A percentile compares a stretch with the other conserved stretches of the same genome.
These are phyloP conservation scores for Pyrrhura leucotis DNA, from an alignment of 2,797 vertebrate species.

Conservation along the genomic window DNA sequence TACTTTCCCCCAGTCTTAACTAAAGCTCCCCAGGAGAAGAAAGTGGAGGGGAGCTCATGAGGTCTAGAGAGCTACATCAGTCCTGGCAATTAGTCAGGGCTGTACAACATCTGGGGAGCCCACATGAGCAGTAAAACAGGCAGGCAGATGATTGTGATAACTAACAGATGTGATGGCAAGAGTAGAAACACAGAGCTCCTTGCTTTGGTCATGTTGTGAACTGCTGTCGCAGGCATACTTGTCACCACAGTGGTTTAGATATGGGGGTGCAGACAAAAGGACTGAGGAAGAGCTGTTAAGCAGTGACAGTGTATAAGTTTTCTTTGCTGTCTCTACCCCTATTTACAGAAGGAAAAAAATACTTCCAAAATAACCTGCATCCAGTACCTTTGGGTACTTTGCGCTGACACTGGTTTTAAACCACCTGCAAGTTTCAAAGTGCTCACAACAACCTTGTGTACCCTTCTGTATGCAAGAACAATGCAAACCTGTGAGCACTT, in stretches of 20 bases:
- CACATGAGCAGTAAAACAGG: neutral
- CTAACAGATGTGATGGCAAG: neutral
- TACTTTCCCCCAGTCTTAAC: neutral
- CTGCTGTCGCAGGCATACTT: neutral
- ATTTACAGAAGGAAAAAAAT: neutral
- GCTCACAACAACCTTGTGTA: neutral
- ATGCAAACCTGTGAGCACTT: neutral
- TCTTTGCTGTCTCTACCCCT: neutral
- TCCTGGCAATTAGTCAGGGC: neutral
- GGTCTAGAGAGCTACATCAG: neutral
- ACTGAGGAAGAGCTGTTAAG: neutral
- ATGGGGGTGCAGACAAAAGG: neutral
- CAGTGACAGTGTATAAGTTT: neutral
- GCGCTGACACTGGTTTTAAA: neutral
- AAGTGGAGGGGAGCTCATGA: neutral
- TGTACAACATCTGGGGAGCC: neutral
- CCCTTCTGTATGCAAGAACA: neutral
- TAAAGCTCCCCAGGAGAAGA: neutral
- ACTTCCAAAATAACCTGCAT: neutral
- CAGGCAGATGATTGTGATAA: neutral
- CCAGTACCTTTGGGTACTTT: neutral
- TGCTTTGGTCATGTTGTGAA: rapidly evolving
- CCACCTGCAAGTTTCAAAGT: slow-evolving; percentile 51
- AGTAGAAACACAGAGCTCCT: neutral
- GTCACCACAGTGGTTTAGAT: neutral